Base-by-base conservation (phyloP, 2,797 vertebrate genomes). In the Microctenopoma steveboyesi region DNA sequence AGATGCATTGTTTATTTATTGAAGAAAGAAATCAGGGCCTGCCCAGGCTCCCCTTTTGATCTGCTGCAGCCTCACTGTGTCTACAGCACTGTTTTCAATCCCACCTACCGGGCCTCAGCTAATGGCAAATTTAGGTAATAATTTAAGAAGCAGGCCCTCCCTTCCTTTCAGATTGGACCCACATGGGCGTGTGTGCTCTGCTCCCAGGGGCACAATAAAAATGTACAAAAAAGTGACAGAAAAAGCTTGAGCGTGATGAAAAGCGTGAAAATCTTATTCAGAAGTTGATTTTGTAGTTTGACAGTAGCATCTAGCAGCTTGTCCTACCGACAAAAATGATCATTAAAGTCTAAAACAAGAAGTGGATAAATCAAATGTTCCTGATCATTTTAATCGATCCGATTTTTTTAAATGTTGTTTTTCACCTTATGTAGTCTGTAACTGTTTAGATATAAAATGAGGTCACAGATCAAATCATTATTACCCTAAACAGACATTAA, bases 1-100 rank as follows among this genome's bases (percentile, higher is more conserved):
- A 86, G 78, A 86, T 81, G 83, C 80, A 69, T 33, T 16, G 60
- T 71, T 85, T 84, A 81, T 90, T 89, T 91, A 88, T 83, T 86
- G 82, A 72, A 80, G 84, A 83, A 80, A 81, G 11, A 83, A 86
- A 86, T 89, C 84, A 69, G 71, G 65, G 42, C 71, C 71, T 72
- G 64, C 59, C 76, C 69, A 1, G 33, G 28, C 64, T 47, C 55
- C 58, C 48, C 11, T 77, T 88, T 90, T 89, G 83, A 90, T 91
- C 83, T 78, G 25, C 64, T 5, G 54, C 67, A 64, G 64, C 45
- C 61, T 46, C 25, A 12, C 72, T 15, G 61, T 58, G 39, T 13
- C 14, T 7, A 45, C 42, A 45, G 12, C 33, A 15, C 65, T 64
- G 66, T 45, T 74, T 83, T 73, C 57, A 74, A 55, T 86, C 79